Conservation (phyloP, 2,888 invertebrate species). For the Masnerella sp. region DNA sequence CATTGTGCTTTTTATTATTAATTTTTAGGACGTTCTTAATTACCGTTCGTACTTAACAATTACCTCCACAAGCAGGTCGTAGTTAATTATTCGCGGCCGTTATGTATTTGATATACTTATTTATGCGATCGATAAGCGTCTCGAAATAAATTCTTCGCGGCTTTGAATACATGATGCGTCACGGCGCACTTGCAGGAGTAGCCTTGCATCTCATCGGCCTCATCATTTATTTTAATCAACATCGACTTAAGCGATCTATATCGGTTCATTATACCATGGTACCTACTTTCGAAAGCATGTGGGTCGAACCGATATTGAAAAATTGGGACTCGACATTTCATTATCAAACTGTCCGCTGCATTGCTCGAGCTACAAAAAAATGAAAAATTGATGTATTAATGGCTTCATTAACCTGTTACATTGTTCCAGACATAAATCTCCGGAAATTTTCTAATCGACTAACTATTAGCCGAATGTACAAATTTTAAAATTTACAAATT, state of each 20-base stretch:
- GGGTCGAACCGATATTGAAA: slow-evolving; percentile 41
- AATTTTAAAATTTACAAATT: too few relatives aligned
- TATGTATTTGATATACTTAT: slow-evolving; percentile 58
- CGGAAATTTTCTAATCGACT: slow-evolving; percentile 2
- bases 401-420: slow-evolving; percentile 30
- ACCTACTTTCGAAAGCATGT: slow-evolving; percentile 41
- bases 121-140: slow-evolving; percentile 56
- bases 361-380: slow-evolving; percentile 35
- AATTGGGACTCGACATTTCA: slow-evolving; percentile 40
- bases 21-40: slow-evolving; percentile 53
- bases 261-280: slow-evolving; percentile 40
- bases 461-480: neutral
- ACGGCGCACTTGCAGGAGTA: slow-evolving; percentile 53
- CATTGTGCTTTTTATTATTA: slow-evolving; percentile 38
- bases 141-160: slow-evolving; percentile 54
- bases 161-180: slow-evolving; percentile 52
- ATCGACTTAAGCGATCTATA: slow-evolving; percentile 47
- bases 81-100: slow-evolving; percentile 54
- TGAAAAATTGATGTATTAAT: slow-evolving; percentile 45
- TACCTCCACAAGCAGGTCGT: slow-evolving; percentile 42
- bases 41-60: slow-evolving; percentile 45
- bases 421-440: slow-evolving; percentile 39
- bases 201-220: slow-evolving; percentile 56
- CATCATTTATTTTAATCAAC: slow-evolving; percentile 58
- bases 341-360: slow-evolving; percentile 47